Percentiles rank a stretch among this genome's conserved stretches.
Conservation (phyloP, 2,113 vertebrate genomes). For the Noctilio leporinus region DNA sequence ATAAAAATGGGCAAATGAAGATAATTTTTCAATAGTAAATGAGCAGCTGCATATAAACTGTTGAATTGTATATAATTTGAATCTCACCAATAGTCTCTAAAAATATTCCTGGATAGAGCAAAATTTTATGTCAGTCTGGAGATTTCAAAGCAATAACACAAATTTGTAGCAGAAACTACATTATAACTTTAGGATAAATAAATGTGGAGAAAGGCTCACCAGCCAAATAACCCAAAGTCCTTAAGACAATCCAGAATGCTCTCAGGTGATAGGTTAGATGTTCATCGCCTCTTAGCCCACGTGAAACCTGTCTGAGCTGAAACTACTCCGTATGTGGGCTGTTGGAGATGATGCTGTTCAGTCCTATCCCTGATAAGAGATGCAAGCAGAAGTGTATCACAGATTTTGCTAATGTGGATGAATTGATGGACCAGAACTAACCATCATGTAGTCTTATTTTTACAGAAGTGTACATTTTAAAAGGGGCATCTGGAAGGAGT, state of each 20-base stretch:
- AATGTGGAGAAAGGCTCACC: neutral
- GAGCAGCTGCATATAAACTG: neutral
- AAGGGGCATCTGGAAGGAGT: neutral
- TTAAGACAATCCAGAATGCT: neutral
- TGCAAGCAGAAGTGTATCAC: neutral
- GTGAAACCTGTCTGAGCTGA: neutral
- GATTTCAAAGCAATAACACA: neutral
- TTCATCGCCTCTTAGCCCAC: neutral
- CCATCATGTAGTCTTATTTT: neutral
- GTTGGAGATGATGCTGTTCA: neutral
- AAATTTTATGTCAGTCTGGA: neutral
- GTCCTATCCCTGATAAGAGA: neutral
- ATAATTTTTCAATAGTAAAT: neutral
- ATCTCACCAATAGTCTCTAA: neutral
- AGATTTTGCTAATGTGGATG: neutral
- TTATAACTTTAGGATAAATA: slow-evolving; percentile 14
- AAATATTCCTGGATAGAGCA: slow-evolving; percentile 7
- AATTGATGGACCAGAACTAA: neutral
- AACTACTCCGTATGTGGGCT: neutral
- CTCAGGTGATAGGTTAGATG: neutral
- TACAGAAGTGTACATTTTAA: neutral
- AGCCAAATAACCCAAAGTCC: neutral
- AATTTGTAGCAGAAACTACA: neutral
- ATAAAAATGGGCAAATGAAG: slow-evolving; percentile 13
- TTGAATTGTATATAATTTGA: neutral